A percentile compares a stretch with the other conserved stretches of the same genome.
These are phyloP conservation scores for Fissipunctia ypsillon DNA, from an alignment of 2,888 invertebrate genomes.

Conservation along the genomic window DNA sequence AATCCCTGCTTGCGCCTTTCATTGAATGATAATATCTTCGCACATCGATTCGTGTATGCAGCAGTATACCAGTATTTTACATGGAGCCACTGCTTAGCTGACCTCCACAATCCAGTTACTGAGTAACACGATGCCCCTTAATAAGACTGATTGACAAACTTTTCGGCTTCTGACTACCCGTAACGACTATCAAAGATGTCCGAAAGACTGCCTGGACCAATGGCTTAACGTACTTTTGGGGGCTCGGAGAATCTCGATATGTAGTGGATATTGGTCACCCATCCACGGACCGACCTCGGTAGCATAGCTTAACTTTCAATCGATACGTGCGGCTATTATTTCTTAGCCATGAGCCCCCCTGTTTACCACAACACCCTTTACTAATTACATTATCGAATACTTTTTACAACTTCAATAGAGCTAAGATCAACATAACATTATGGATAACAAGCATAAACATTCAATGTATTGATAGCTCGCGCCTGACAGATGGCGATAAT, in stretches of 20 bases:
- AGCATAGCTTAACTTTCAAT: background rate
- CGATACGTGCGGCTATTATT: background rate
- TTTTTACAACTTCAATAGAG: background rate
- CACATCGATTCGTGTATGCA: background rate
- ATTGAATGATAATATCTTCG: background rate
- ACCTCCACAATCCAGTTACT: background rate
- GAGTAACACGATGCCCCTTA: background rate
- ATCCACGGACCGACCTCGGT: background rate
- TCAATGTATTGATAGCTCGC: background rate
- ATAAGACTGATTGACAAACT: background rate
- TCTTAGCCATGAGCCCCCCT: background rate
- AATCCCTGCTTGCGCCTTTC: background rate
- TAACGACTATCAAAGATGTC: background rate
- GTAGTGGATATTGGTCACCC: background rate
- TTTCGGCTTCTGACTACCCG: background rate
- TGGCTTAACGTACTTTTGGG: background rate
- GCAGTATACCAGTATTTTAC: background rate
- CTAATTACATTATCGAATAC: background rate
- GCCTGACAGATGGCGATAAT: conserved; percentile 39
- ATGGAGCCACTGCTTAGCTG: background rate
- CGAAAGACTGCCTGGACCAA: background rate
- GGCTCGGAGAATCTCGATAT: background rate
- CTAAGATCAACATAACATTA: conserved; percentile 4
- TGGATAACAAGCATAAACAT: background rate
- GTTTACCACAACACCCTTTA: too few relatives aligned